These are phyloP conservation scores for Parasteatoda tepidariorum DNA, from an alignment of 1,140 invertebrate genomes.

Conservation along the genomic window DNA sequence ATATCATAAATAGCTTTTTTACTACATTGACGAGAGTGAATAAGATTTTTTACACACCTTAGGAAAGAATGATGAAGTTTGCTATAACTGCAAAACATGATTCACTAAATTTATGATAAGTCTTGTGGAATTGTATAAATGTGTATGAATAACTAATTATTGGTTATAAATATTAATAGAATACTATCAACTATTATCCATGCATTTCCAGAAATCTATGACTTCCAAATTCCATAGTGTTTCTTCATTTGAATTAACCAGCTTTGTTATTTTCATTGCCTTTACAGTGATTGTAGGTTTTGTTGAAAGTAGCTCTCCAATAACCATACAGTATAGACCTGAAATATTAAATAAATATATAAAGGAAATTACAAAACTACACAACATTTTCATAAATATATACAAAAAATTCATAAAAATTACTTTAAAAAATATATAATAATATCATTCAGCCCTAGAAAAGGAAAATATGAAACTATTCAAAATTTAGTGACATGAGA, in stretches of 20 bases:
- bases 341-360: not conserved
- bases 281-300: slow-evolving; percentile 6
- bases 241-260: not conserved
- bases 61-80: not conserved
- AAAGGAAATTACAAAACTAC: not conserved
- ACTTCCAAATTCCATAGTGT: slow-evolving; percentile 42
- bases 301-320: slow-evolving; percentile 18
- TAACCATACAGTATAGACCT: slow-evolving; percentile 40
- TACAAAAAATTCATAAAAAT: not conserved
- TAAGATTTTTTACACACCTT: not conserved
- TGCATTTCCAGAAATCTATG: slow-evolving; percentile 31
- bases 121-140: too few species aligned
- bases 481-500: not conserved
- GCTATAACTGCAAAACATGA: not conserved
- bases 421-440: not conserved
- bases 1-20: slow-evolving; percentile 65
- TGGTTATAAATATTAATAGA: not conserved
- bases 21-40: not conserved
- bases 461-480: not conserved
- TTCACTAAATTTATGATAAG: not conserved
- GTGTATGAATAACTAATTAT: too few species aligned
- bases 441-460: not conserved
- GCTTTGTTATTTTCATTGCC: slow-evolving; percentile 20
- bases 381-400: not conserved
- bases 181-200: not conserved